Evolutionary conservation across 53 echinoderm and acorn worm species (phyloP), one percentile per base, ranked within the genome.

Genomic region (Arbacia lixula): DNA sequence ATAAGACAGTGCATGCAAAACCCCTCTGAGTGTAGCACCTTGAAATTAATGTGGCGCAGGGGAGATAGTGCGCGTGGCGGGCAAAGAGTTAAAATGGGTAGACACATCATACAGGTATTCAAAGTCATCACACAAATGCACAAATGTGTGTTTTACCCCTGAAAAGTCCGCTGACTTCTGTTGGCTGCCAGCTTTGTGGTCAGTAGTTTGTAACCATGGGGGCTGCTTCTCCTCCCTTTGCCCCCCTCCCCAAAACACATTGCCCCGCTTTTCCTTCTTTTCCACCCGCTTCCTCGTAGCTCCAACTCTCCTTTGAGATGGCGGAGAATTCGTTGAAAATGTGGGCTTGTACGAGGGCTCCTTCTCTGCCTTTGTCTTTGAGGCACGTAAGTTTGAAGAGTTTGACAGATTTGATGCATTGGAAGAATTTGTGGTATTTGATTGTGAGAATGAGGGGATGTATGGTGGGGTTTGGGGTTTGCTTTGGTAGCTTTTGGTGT

Each of bases 331-430:
- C 52, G 53, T 77, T 12, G 40, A 24, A 40, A 77, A 58, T 2
- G 77, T 57, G 9, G 77, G 77, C 26, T 77, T 77, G 40, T 57
- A 77, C 19, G 77, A 41, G 24, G n/a, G n/a, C n/a, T 38, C 58
- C n/a, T 56, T 77, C 26, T 58, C 77, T 27, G 34, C 16, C 55
- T 12, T 54, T 34, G 77, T 34, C 20, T 77, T 77, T 60, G 56
- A 39, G 12, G 37, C 56, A 3, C n/a, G 34, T 11, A 12, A 32
- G 17, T 68, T 37, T 11, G 69, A 41, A 4, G 29, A 16, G 43
- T 46, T 69, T 14, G 69, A 25, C 4, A 20, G 27, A 11, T 17
- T 39, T 12, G 41, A 42, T 17, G n/a, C 29, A 17, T 49, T 72
- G 0, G 64, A 32, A 9, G 64, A 27, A 29, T 6, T 29, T 29